Base-by-base conservation (phyloP, 2,113 vertebrate species). In the Cryptotis parvus region DNA sequence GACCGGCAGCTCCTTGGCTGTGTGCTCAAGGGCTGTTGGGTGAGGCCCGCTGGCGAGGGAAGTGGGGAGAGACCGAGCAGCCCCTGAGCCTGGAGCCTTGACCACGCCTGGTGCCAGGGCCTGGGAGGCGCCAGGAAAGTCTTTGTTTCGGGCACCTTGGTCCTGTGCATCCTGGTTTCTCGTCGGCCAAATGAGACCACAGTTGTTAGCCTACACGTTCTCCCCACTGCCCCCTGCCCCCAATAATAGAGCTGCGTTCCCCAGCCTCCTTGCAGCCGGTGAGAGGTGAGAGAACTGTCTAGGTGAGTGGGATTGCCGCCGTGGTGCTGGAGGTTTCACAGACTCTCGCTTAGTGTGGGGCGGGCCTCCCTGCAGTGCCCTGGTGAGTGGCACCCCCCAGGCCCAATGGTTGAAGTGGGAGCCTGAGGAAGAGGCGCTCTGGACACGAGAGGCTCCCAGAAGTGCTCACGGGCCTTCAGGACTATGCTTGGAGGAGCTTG, bases 261-360 rank as follows among this genome's bases (percentile, higher is more conserved):
- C 61, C 68, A 78, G 35, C 22, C 14, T 91, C 31, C 52, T 24
- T 35, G 31, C 74, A n/a, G 58, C 58, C 79, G 27, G 33, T 3
- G 37, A 85, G 45, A 15, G 20, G 12, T 85, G 70, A 81, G 58
- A 85, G 31, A 87, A 65, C 27, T 83, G 86, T 78, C 55, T 78
- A 55, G 41, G 61, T 52, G 43, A 43, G 39, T 49, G 27, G n/a
- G 65, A 63, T 61, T 75, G 24, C 16, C 31, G 63, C 58, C 79
- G 26, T 18, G 27, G 66, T 79, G 6, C 31, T 26, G 11, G 12
- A 58, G 55, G 22, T 58, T 24, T 58, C 18, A 58, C 55, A 22
- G 6, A 22, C 55, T n/a, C n/a, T n/a, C n/a, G n/a, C n/a, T n/a
- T n/a, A n/a, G n/a, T n/a, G n/a, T n/a, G 52, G 20, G 14, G 15